Base-by-base conservation (phyloP, 2,888 invertebrate genomes). In the Troides helena region DNA sequence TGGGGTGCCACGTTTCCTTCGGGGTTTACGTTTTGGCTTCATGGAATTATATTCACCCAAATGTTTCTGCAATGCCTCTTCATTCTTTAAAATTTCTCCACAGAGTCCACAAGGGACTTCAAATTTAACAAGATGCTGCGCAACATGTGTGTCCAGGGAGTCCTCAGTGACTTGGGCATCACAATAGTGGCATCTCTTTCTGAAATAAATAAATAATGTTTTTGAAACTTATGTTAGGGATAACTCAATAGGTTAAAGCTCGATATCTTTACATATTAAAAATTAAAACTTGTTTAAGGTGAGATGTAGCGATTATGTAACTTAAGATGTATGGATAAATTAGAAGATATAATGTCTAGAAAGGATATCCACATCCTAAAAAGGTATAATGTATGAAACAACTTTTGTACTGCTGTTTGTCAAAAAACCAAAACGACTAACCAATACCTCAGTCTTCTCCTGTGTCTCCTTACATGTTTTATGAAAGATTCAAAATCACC, bases 401-500 rank as follows among this genome's bases (percentile, higher is more conserved):
- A 30, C 30, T 53, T n/a, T 12, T 4, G 5, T 18, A n/a, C 53
- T 53, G n/a, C 14, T 46, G 18, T 6, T 18, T 53, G 6, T 6
- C 18, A 4, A 53, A 53, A n/a, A 18, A 10, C 14, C 12, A 17
- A 71, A 62, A 43, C 17, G 65, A 5, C 56, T 14, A 36, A 61
- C 53, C 57, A 58, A 58, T 73, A 95, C 89, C 94, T 94, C 43
- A 95, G 84, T 75, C 92, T 92, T 70, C 94, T 93, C 73, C 94
- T 92, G 81, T 96, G 96, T 62, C 93, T 91, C 72, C 93, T 87
- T 0, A 95, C 94, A 83, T 96, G 96, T 67, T 94, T 93, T 10
- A 95, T 80, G 80, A 96, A 96, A 6, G 93, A 92, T 71, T 91
- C 89, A 82, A 95, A 95, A 77, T 94, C 94, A 60, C 94, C 93